Percentiles rank a stretch among this genome's conserved stretches.
phyloP scores from a whole-genome alignment of 2,113 vertebrate genomes.

The Pituophis catenifer region DNA sequence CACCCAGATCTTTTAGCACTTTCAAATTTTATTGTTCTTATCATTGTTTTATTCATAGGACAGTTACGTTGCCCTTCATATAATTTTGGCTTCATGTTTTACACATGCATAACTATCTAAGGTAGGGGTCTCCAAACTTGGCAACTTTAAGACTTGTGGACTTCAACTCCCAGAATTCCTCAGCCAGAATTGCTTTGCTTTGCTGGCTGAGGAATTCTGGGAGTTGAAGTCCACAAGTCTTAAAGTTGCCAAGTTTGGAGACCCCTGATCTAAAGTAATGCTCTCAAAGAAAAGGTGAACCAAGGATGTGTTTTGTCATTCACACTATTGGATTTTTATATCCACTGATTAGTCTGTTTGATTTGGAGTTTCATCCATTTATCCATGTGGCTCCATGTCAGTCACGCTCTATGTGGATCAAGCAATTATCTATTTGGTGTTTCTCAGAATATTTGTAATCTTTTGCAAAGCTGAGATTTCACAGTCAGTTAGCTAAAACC shows the following conservation, averaged over 20 bases:
- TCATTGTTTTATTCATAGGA: background rate
- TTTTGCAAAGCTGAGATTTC: background rate
- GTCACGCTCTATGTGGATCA: background rate
- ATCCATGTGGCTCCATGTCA: background rate
- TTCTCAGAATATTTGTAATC: background rate
- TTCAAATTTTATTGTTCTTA: background rate
- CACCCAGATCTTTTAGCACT: background rate
- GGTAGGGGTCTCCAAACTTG: no score
- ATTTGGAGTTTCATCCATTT: background rate
- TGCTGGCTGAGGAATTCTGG: no score
- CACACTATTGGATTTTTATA: background rate
- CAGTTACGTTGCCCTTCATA: background rate
- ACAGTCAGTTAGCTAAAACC: background rate
- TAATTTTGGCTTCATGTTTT: background rate
- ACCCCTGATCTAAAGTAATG: background rate
- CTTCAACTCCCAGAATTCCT: no score
- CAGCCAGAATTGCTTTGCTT: no score
- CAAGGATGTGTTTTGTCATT: background rate
- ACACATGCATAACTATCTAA: background rate
- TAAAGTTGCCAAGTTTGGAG: no score
- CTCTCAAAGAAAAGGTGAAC: background rate
- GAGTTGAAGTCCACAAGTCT: no score
- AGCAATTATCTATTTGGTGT: background rate
- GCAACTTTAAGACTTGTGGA: no score
- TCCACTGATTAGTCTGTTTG: background rate